Base-by-base conservation (phyloP, 2,797 vertebrate genomes). In the Xerus rutilus region DNA sequence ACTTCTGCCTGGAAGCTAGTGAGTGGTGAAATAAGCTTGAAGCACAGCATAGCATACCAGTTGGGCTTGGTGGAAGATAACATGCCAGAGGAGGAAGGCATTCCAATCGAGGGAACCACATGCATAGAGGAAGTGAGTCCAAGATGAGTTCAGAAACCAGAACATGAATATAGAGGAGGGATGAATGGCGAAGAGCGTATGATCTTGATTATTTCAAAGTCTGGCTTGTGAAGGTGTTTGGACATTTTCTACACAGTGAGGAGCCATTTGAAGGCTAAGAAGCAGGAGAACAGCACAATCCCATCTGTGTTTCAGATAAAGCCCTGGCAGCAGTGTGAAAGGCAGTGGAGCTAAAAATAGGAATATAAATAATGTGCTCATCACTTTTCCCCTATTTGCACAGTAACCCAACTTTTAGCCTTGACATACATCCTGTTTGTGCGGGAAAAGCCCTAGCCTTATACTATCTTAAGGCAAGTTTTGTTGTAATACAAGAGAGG, bases 251-350 rank as follows among this genome's bases (percentile, higher is more conserved):
- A 93, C 78, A 83, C 64, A 88, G 21, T 9, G 28, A 93, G 59
- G 86, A 86, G 77, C 62, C 82, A 79, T 81, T 94, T 30, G 83
- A 95, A 95, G 73, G 74, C 30, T 65, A 86, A 88, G 89, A 86
- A 91, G 89, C 17, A 39, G 73, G 9, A 49, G 79, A 78, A 77
- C 70, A 93, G 49, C 90, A 88, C 43, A 89, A 18, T 85, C 70
- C 90, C 95, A 89, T 96, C 94, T 96, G 95, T 86, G 88, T 95
- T 95, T 95, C 86, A 89, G 90, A 94, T 91, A 45, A 45, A 86
- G 65, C 70, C 79, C 82, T 91, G 94, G 92, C 93, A 93, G 86
- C 84, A 91, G 49, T 45, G 79, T 74, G 62, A 35, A 91, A 96
- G n/a, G 81, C 93, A 86, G 81, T n/a, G 32, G 47, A 90, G 73